phyloP scores from a whole-genome alignment of 2,113 vertebrate genomes.

The Pseudopodoces humilis region DNA sequence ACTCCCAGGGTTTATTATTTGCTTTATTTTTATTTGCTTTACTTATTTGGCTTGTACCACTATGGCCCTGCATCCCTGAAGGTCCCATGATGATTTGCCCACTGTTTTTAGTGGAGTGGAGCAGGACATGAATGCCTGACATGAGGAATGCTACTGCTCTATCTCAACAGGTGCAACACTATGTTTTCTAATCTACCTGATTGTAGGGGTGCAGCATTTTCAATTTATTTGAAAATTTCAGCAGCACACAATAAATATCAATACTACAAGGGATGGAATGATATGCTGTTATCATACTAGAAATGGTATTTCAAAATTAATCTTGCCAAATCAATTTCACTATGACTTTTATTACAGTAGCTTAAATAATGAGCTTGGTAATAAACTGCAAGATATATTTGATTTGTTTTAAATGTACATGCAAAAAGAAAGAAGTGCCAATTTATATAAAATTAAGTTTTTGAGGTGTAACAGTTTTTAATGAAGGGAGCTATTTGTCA shows the following conservation, averaged over 20 bases:
- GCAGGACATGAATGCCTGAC: not conserved
- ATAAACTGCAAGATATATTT: not conserved
- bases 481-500: not conserved
- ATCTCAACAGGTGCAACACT: not conserved
- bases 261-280: not conserved
- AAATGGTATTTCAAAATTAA: not conserved
- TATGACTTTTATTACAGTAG: not conserved
- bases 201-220: not conserved
- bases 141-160: accelerated
- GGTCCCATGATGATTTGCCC: not conserved
- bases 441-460: not conserved
- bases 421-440: not conserved
- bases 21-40: not conserved
- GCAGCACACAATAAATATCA: not conserved
- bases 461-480: not conserved
- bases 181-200: not conserved
- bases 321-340: not conserved
- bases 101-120: not conserved
- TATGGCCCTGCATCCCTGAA: not conserved
- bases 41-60: not conserved
- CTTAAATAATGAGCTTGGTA: not conserved
- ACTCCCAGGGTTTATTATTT: not conserved
- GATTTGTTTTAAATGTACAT: not conserved
- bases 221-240: not conserved
- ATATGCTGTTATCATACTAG: not conserved